These are phyloP conservation scores for Raja brachyura DNA, from an alignment of 2,113 vertebrate species.

Conservation along the genomic window DNA sequence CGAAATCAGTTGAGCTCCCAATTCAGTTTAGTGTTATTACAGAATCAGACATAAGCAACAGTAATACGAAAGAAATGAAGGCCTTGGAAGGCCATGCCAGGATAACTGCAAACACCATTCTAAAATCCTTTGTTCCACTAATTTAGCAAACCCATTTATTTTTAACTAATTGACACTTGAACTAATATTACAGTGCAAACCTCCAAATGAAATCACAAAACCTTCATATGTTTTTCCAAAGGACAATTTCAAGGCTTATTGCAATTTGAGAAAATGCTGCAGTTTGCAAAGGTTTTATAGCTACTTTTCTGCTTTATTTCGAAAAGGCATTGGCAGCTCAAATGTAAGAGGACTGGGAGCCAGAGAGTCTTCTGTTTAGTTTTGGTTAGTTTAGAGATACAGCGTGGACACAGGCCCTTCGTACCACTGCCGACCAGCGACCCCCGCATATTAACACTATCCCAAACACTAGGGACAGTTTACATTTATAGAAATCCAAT, in stretches of 20 bases:
- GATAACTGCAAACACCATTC: not conserved
- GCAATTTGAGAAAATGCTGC: not conserved
- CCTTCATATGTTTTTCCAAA: not conserved
- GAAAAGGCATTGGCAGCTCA: not conserved
- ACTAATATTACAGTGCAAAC: not conserved
- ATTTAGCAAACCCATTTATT: not conserved
- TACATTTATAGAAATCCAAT: too few species aligned
- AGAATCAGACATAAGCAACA: conserved; percentile 18
- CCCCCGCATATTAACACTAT: too few species aligned
- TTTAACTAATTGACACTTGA: not conserved
- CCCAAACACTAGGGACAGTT: too few species aligned
- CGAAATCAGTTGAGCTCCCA: not conserved
- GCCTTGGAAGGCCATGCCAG: not conserved
- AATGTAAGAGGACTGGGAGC: not conserved
- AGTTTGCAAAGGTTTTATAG: not conserved
- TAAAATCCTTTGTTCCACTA: not conserved
- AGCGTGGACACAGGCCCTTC: too few species aligned
- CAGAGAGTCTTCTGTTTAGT: not conserved
- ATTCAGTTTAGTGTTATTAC: not conserved
- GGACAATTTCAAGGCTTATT: not conserved
- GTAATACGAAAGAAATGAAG: not conserved
- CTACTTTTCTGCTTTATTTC: not conserved
- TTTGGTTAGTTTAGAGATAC: too few species aligned
- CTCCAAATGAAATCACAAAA: not conserved
- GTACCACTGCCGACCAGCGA: too few species aligned